These are phyloP conservation scores for Anoplolepis gracilipes DNA, from an alignment of 1,140 invertebrate genomes.

Conservation along the genomic window DNA sequence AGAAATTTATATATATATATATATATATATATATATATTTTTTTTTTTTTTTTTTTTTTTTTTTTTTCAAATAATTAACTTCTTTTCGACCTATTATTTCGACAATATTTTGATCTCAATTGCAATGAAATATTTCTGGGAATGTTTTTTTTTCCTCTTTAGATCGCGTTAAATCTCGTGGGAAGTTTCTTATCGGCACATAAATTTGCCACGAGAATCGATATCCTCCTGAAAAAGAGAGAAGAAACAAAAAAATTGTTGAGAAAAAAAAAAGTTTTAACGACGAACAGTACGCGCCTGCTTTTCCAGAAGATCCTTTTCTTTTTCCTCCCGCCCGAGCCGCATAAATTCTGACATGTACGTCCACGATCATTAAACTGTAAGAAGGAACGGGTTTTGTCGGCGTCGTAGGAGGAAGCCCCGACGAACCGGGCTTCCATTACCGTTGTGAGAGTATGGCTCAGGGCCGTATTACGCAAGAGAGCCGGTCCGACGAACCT, in stretches of 20 bases:
- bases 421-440: constrained; percentile 76
- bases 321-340: not conserved
- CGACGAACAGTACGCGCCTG: not conserved
- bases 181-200: not conserved
- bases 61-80: not conserved
- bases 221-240: not conserved
- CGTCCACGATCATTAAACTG: constrained; percentile 76
- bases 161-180: not conserved
- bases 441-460: constrained; percentile 81
- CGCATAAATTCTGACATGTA: constrained; percentile 76
- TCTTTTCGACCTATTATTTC: not conserved
- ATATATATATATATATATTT: too few species aligned
- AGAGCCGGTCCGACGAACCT: constrained; percentile 70
- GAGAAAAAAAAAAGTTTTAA: constrained; percentile 5
- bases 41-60: too few species aligned
- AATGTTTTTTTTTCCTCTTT: not conserved
- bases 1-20: not conserved
- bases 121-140: not conserved
- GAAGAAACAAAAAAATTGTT: not conserved
- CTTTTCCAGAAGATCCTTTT: constrained; percentile 10
- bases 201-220: constrained; percentile 1
- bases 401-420: constrained; percentile 78
- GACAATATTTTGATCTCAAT: not conserved
- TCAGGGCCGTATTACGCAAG: constrained; percentile 81
- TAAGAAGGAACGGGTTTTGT: constrained; percentile 79